These are phyloP conservation scores for Balearica regulorum DNA, from an alignment of 2,797 vertebrate species.

Conservation along the genomic window DNA sequence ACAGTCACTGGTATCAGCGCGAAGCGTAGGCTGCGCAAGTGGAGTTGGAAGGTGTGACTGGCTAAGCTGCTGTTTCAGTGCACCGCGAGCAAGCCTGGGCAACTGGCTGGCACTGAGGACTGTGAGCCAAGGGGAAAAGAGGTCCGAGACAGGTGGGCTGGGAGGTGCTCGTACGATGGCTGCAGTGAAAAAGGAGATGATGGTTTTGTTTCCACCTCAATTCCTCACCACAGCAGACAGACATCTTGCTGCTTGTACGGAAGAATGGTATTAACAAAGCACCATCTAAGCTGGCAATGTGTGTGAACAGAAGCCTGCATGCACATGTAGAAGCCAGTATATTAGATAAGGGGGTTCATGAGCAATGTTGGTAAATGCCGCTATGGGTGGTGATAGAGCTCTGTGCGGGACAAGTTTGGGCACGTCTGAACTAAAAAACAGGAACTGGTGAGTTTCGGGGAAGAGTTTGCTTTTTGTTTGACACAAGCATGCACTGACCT, in stretches of 20 bases:
- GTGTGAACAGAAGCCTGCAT: accelerated
- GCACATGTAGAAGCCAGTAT: not conserved
- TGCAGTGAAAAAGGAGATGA: not conserved
- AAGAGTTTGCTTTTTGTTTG: not conserved
- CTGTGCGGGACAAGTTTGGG: not conserved
- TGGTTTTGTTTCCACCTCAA: not conserved
- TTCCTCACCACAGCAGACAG: not conserved
- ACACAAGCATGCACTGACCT: not conserved
- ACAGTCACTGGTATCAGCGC: not conserved
- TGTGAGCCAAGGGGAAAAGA: not conserved
- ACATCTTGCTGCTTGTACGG: not conserved
- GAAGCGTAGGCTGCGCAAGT: accelerated
- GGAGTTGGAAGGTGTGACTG: not conserved
- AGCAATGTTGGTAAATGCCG: not conserved
- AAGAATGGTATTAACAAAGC: not conserved
- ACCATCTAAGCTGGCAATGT: not conserved
- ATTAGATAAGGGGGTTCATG: not conserved
- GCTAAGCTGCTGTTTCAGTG: not conserved
- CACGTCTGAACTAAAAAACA: not conserved
- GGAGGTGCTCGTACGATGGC: not conserved
- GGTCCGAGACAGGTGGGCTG: not conserved
- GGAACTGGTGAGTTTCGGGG: not conserved
- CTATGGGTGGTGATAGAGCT: not conserved
- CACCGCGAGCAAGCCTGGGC: not conserved
- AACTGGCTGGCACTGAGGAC: not conserved